Percentiles rank a stretch among this genome's conserved stretches.
phyloP scores from a whole-genome alignment of 2,888 invertebrate genomes.

The Masnerella sp. region DNA sequence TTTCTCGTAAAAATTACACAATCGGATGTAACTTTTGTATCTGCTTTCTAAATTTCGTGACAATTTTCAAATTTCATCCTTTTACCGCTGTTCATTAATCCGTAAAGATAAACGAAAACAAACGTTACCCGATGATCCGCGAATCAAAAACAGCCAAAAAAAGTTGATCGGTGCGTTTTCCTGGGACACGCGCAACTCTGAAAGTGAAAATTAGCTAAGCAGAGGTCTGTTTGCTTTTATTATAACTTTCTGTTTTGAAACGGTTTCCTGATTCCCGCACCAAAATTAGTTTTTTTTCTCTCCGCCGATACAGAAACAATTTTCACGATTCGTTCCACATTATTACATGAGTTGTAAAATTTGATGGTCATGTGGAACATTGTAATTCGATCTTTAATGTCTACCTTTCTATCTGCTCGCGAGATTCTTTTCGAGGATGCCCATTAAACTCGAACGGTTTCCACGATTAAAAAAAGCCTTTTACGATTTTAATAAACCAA shows the following conservation, averaged over 20 bases:
- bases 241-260: constrained; percentile 34
- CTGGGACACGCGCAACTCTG: no score
- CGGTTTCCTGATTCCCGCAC: constrained; percentile 16
- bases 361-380: constrained; percentile 19
- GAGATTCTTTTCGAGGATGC: no score
- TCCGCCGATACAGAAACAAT: constrained; percentile 17
- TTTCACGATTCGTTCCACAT: constrained; percentile 31
- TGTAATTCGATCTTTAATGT: no score
- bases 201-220: constrained; percentile 36
- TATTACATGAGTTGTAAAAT: constrained; percentile 33
- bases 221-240: constrained; percentile 17
- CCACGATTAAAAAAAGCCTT: no score
- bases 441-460: no score
- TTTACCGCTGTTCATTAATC: background rate
- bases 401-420: no score
- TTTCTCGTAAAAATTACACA: constrained; percentile 30
- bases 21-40: constrained; percentile 23
- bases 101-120: background rate
- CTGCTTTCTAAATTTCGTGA: constrained; percentile 21
- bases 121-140: no score
- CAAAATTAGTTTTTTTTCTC: constrained; percentile 24
- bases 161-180: no score
- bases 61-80: constrained; percentile 21
- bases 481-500: no score
- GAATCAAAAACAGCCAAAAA: no score